These are phyloP conservation scores for Scrobipalpa atriplicella DNA, from an alignment of 2,888 invertebrate genomes.

Conservation along the genomic window DNA sequence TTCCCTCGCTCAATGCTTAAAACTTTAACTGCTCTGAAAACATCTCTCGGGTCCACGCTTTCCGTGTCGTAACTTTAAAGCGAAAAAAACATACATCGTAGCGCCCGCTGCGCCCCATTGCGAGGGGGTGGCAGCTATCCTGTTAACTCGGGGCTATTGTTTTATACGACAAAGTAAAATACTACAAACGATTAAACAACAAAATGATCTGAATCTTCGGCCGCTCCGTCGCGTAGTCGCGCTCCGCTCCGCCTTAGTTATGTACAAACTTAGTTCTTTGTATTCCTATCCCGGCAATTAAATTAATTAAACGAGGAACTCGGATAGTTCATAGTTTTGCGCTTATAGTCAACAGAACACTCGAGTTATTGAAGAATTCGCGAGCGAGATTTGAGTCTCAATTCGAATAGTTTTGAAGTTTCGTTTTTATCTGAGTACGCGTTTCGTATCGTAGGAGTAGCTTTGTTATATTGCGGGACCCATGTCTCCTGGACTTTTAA, in stretches of 20 bases:
- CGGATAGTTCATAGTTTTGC: constrained; percentile 37
- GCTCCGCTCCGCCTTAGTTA: constrained; percentile 33
- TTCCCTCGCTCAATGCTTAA: constrained; percentile 18
- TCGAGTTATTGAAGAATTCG: constrained; percentile 50
- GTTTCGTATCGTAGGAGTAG: constrained; percentile 32
- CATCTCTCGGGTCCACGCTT: constrained; percentile 11
- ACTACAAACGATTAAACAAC: constrained; percentile 28
- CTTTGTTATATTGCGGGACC: constrained; percentile 51
- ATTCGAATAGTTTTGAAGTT: constrained; percentile 14
- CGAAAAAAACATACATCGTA: constrained; percentile 9
- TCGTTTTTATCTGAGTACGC: constrained; percentile 21
- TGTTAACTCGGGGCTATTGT: constrained; percentile 18
- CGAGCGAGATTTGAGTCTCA: constrained; percentile 41
- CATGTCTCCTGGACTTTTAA: constrained; percentile 73
- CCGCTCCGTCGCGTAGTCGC: constrained; percentile 20
- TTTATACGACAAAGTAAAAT: constrained; percentile 20
- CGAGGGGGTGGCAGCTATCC: constrained; percentile 11
- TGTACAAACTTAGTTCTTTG: constrained; percentile 48
- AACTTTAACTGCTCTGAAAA: constrained; percentile 11
- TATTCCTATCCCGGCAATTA: constrained; percentile 45
- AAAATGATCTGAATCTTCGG: constrained; percentile 26
- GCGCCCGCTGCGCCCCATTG: constrained; percentile 1
- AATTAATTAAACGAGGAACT: constrained; percentile 34
- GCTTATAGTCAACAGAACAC: constrained; percentile 36
- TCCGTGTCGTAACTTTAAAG: constrained; percentile 11